Base-by-base conservation (phyloP, 2,797 vertebrate species). In the Pitangus sulphuratus region DNA sequence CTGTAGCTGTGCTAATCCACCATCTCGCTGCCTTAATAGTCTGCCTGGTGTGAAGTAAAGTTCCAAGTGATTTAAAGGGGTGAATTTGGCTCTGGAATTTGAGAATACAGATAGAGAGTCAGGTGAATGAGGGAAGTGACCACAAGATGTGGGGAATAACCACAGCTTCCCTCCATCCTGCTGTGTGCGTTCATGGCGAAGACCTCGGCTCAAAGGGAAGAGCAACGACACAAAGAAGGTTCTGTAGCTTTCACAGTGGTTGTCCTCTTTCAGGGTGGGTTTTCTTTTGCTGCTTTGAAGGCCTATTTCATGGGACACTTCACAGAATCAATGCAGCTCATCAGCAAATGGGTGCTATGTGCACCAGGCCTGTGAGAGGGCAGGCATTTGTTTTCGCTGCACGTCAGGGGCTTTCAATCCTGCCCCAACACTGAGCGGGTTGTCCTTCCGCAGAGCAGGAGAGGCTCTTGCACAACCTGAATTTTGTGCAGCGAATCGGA, bases 181-280 rank as follows among this genome's bases (percentile, higher is more conserved):
- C 62, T 92, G 89, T 79, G 56, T 47, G 72, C 5, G 15, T 97
- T 98, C 97, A 95, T 93, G 97, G 98, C 95, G 94, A 97, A 98
- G 97, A 94, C 92, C 97, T 97, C 92, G 48, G 96, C 98, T 89
- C 61, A 93, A 97, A 98, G 98, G 95, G 97, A 98, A 97, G 95
- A 93, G 96, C 93, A 96, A 97, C 96, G 75, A 79, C 98, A 98
- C 98, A 99, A 98, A 98, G 98, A 97, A 94, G 90, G 98, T 98
- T 98, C 98, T 99, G 98, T 99, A 97, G 98, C 98, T 96, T 98
- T 96, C 98, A 98, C 98, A 98, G 98, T 98, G 97, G 98, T 98
- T 97, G 93, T 98, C 98, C 98, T 98, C 98, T 98, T 98, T 98
- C 97, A 84, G 97, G 97, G 96, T 98, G 96, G 87, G 26, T 35